These are phyloP conservation scores for Felis chaus DNA, from an alignment of 2,113 vertebrate genomes.

Conservation along the genomic window DNA sequence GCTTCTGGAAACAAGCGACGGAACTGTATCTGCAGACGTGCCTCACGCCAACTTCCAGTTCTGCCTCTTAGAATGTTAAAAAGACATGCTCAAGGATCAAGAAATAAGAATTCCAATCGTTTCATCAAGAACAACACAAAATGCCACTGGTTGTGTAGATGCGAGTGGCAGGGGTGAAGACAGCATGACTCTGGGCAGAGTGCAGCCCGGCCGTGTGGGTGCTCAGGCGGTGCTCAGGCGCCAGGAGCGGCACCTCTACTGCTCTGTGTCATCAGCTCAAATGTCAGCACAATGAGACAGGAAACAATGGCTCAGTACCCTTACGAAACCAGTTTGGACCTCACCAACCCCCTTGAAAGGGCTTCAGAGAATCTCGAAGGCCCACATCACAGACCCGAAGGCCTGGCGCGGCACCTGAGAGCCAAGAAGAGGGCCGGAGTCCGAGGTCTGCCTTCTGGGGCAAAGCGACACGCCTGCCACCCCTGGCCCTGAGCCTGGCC, in stretches of 20 bases:
- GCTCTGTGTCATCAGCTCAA: background rate
- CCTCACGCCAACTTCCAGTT: background rate
- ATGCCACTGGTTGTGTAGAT: background rate
- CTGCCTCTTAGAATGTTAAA: background rate
- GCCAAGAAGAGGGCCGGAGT: background rate
- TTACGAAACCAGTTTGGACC: background rate
- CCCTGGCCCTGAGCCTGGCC: background rate
- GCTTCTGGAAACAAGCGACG: background rate
- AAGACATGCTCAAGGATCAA: background rate
- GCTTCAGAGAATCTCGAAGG: background rate
- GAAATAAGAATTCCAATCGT: background rate
- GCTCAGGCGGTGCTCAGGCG: background rate
- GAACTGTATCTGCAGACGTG: background rate
- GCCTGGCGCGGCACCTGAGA: too few relatives aligned
- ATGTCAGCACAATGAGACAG: background rate
- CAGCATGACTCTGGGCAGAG: background rate
- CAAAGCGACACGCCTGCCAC: too few relatives aligned
- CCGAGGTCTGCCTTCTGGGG: background rate
- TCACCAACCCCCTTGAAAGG: background rate
- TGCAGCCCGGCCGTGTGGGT: background rate
- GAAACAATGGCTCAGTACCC: background rate
- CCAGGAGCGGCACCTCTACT: too few relatives aligned
- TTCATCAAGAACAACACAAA: background rate
- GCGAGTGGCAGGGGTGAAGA: background rate
- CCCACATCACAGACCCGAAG: background rate